Evolutionary conservation across 2,113 vertebrate genomes (phyloP).

Genomic region (Conger conger): DNA sequence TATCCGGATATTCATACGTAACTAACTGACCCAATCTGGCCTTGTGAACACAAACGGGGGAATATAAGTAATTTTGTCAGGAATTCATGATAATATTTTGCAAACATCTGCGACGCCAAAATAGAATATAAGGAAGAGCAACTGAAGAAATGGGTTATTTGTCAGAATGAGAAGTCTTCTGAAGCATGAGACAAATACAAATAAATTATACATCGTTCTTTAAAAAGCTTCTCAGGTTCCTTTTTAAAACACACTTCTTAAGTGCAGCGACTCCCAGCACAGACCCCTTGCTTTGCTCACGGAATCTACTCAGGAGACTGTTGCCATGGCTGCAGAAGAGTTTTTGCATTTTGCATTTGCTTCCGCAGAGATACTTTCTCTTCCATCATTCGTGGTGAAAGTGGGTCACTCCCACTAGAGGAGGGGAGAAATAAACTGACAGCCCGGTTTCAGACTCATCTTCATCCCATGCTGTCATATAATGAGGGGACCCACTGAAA

Average conservation of each 20-base stretch:
- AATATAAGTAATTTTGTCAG: too few species aligned
- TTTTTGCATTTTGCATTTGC: conserved; percentile 50
- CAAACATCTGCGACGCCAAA: background rate
- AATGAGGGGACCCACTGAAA: background rate
- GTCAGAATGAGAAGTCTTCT: conserved; percentile 53
- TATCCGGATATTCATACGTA: background rate
- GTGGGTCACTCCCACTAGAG: conserved; percentile 55
- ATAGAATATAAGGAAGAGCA: conserved; percentile 29
- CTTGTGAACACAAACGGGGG: too few species aligned
- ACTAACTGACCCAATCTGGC: too few species aligned
- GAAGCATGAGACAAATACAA: conserved; percentile 70
- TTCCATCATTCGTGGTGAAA: conserved; percentile 48
- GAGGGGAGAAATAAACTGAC: background rate
- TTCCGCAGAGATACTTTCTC: conserved; percentile 23
- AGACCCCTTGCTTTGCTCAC: conserved; percentile 47
- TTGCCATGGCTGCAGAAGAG: conserved; percentile 56
- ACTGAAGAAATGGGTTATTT: conserved; percentile 44
- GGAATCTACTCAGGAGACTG: conserved; percentile 58
- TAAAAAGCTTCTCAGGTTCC: conserved; percentile 72
- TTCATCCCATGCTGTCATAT: background rate
- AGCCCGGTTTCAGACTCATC: background rate
- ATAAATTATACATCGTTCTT: conserved; percentile 76
- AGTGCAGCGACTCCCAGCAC: conserved; percentile 57
- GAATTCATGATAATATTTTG: background rate
- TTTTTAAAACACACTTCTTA: conserved; percentile 65